Percentiles rank a stretch among this genome's conserved stretches.
Conservation (phyloP, 2,797 vertebrate genomes). For the Crenuchus spilurus region DNA sequence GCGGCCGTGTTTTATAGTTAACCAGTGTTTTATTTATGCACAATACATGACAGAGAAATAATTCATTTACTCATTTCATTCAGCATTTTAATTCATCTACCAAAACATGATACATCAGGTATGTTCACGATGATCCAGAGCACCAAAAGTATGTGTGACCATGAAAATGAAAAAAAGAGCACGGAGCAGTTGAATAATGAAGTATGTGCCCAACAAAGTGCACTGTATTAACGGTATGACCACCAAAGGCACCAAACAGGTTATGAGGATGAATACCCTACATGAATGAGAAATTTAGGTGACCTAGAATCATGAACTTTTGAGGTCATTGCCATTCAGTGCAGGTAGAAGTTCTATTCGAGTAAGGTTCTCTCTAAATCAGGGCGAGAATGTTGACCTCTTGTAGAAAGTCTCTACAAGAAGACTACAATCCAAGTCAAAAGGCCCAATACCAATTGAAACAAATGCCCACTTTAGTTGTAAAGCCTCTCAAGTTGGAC, state of each 20-base stretch:
- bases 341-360: too few species aligned
- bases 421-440: too few species aligned
- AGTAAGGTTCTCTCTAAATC: too few species aligned
- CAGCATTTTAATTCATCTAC: constrained; percentile 72
- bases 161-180: constrained; percentile 62
- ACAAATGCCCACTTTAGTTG: too few species aligned
- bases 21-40: constrained; percentile 84
- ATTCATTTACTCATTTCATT: constrained; percentile 77
- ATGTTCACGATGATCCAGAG: constrained; percentile 73
- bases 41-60: constrained; percentile 81
- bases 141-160: constrained; percentile 74
- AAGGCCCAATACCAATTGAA: too few species aligned
- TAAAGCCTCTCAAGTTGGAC: too few species aligned
- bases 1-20: constrained; percentile 60
- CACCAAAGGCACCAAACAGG: constrained; percentile 56
- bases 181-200: neutral
- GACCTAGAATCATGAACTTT: too few species aligned
- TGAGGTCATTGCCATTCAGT: too few species aligned
- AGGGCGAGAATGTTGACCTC: too few species aligned
- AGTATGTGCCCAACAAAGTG: constrained; percentile 76
- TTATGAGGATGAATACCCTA: too few species aligned
- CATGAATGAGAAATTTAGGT: too few species aligned
- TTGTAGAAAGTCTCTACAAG: too few species aligned
- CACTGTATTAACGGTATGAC: constrained; percentile 69
- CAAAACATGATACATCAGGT: constrained; percentile 77